Percentiles rank a stretch among this genome's conserved stretches.
Evolutionary conservation across 2,888 invertebrate species (phyloP).

Genomic region (Eupithecia inturbata): DNA sequence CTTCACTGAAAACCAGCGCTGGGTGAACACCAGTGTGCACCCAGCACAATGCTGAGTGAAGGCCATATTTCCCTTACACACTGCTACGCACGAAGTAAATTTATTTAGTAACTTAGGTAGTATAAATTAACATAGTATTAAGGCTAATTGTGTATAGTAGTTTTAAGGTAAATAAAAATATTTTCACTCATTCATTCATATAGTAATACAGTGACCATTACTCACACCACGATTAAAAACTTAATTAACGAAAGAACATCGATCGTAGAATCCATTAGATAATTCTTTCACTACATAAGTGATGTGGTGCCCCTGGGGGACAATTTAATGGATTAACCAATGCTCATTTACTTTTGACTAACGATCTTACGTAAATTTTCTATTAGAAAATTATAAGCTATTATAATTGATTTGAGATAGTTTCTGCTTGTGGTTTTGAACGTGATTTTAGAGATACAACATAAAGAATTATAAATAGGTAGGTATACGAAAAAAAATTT

Average conservation of each 20-base stretch:
- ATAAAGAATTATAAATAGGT: background rate
- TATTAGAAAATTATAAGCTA: background rate
- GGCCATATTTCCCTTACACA: too few relatives aligned
- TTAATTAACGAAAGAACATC: constrained; percentile 7
- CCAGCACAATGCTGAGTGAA: too few relatives aligned
- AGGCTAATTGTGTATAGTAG: too few relatives aligned
- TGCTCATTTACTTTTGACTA: constrained; percentile 6
- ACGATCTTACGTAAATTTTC: background rate
- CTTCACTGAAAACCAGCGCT: too few relatives aligned
- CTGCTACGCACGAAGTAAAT: too few relatives aligned
- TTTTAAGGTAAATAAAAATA: too few relatives aligned
- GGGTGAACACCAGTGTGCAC: too few relatives aligned
- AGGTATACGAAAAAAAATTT: too few relatives aligned
- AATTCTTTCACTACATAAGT: constrained; percentile 8
- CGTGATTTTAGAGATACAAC: background rate
- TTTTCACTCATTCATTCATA: too few relatives aligned
- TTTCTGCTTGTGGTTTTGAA: background rate
- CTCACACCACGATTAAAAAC: background rate
- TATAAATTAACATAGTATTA: too few relatives aligned
- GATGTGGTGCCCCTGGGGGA: background rate
- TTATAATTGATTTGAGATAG: background rate
- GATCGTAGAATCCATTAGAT: constrained; percentile 2
- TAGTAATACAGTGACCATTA: too few relatives aligned
- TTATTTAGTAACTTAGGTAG: too few relatives aligned
- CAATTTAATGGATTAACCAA: constrained; percentile 2